Conservation (phyloP, 1,140 invertebrate genomes). For the Polypedilum vanderplanki region DNA sequence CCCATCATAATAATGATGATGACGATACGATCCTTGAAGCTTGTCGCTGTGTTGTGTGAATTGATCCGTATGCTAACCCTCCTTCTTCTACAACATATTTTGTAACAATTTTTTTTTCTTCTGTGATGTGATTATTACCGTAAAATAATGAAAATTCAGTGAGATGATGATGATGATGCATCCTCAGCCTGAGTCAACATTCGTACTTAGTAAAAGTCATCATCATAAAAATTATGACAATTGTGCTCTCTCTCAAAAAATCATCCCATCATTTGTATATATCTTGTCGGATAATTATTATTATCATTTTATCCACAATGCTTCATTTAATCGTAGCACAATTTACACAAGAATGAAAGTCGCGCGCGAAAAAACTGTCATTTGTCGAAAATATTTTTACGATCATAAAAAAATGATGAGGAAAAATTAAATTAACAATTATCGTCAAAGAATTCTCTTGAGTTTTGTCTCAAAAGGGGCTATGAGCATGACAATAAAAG, state of each 20-base stretch:
- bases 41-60: conserved; percentile 6
- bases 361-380: background rate
- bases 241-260: conserved; percentile 5
- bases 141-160: conserved; percentile 21
- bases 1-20: conserved; percentile 22
- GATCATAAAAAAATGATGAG: conserved; percentile 22
- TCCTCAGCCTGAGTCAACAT: background rate
- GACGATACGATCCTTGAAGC: conserved; percentile 13
- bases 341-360: conserved; percentile 15
- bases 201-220: conserved; percentile 23
- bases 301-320: conserved; percentile 1
- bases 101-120: background rate
- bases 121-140: conserved; percentile 24
- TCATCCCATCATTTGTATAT: conserved; percentile 19
- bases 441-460: background rate
- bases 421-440: conserved; percentile 29
- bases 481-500: background rate
- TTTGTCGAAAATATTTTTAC: conserved; percentile 11
- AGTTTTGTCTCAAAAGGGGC: background rate
- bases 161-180: conserved; percentile 17
- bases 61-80: conserved; percentile 11
- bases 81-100: background rate
- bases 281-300: background rate
- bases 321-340: conserved; percentile 24
- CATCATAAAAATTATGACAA: conserved; percentile 26